phyloP scores from a whole-genome alignment of 2,113 vertebrate species.

The Dromas ardeola region DNA sequence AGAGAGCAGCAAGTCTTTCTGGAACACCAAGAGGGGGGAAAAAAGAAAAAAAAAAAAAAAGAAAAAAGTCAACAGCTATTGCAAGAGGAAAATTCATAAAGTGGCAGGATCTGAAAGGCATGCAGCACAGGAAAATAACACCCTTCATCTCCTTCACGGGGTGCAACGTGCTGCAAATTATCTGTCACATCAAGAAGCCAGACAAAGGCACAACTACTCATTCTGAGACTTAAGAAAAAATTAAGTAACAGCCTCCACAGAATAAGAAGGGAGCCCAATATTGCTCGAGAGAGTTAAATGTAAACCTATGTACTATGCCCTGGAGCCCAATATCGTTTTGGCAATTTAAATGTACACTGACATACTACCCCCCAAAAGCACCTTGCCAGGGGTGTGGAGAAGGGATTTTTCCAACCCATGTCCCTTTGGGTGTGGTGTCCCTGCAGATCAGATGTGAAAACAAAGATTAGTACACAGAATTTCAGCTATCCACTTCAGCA shows the following conservation, averaged over 20 bases:
- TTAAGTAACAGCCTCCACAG: not conserved
- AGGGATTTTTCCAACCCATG: not conserved
- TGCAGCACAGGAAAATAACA: slow-evolving; percentile 23
- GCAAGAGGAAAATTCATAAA: not conserved
- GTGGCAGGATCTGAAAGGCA: slow-evolving; percentile 2
- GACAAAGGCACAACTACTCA: not conserved
- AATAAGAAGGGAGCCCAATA: not conserved
- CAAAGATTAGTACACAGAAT: not conserved
- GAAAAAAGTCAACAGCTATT: not conserved
- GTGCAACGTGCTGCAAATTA: not conserved
- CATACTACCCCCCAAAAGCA: not conserved
- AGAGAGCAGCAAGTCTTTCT: slow-evolving; percentile 88
- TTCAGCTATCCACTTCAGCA: slow-evolving; percentile 19
- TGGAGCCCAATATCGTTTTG: not conserved
- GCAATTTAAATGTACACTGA: not conserved
- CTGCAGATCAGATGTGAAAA: not conserved
- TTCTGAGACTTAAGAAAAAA: not conserved
- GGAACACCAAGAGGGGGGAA: slow-evolving; percentile 36
- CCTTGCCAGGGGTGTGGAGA: not conserved
- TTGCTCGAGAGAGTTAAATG: not conserved
- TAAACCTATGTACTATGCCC: not conserved
- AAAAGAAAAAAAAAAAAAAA: not conserved
- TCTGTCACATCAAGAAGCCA: slow-evolving; percentile 14
- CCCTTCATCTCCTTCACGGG: slow-evolving; percentile 6
- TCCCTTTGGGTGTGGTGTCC: not conserved